Evolutionary conservation across 23 tunicate species (phyloP).

Genomic region (Oikopleura albicans): DNA sequence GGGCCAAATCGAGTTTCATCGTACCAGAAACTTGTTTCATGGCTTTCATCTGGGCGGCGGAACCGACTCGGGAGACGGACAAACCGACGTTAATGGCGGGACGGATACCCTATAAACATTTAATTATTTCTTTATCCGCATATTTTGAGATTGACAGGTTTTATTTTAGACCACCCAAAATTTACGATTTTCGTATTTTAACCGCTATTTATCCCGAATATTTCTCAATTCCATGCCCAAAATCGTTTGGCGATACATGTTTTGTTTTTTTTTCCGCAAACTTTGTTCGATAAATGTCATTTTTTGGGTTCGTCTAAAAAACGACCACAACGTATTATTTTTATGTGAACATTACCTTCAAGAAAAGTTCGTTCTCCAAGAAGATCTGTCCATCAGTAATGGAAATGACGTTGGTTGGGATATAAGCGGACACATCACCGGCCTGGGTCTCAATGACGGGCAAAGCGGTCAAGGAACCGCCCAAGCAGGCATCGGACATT

Average conservation of each 20-base stretch:
- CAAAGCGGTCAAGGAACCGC: slow-evolving; percentile 91
- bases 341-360: too few species aligned
- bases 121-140: too few species aligned
- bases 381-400: slow-evolving; percentile 99
- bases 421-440: slow-evolving; percentile 99
- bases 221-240: too few species aligned
- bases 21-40: slow-evolving; percentile 99
- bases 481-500: slow-evolving; percentile 86
- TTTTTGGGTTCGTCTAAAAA: too few species aligned
- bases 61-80: slow-evolving; percentile 99
- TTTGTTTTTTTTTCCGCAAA: too few species aligned
- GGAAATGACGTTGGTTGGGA: slow-evolving; percentile 99
- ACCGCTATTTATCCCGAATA: too few species aligned
- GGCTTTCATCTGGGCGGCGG: slow-evolving; percentile 97
- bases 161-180: too few species aligned
- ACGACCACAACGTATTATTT: too few species aligned
- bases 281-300: too few species aligned
- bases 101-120: slow-evolving; percentile 79
- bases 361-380: slow-evolving; percentile 97
- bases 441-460: slow-evolving; percentile 98
- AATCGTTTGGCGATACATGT: too few species aligned
- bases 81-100: slow-evolving; percentile 99
- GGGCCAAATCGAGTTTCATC: slow-evolving; percentile 98
- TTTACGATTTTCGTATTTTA: too few species aligned
- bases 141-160: too few species aligned